Evolutionary conservation across 2,113 vertebrate genomes (phyloP).

Genomic region (Regulus satrapa): DNA sequence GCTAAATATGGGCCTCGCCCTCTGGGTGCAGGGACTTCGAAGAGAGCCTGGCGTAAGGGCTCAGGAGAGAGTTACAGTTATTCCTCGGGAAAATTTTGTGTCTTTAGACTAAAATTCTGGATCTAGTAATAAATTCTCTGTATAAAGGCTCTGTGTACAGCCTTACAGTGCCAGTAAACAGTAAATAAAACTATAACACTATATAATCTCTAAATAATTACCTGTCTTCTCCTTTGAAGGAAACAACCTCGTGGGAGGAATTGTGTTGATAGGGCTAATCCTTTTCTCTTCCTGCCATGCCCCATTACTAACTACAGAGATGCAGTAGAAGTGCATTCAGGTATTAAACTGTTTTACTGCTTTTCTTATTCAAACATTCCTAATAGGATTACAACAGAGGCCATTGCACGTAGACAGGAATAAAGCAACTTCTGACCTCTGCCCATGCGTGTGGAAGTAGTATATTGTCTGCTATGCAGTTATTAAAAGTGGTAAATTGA

Average conservation of each 20-base stretch:
- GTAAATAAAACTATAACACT: background rate
- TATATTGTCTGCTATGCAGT: background rate
- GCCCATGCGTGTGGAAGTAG: background rate
- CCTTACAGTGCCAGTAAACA: background rate
- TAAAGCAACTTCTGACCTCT: background rate
- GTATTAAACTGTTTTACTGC: background rate
- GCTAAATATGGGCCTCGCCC: background rate
- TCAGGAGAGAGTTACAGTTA: background rate
- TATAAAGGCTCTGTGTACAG: background rate
- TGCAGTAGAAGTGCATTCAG: background rate
- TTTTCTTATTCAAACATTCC: background rate
- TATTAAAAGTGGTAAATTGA: background rate
- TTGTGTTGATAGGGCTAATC: background rate
- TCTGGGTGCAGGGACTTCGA: background rate
- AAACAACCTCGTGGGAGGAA: background rate
- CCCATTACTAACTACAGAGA: background rate
- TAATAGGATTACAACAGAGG: background rate
- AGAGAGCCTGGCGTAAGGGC: background rate
- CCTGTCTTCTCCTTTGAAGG: background rate
- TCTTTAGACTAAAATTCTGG: background rate
- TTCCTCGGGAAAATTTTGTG: background rate
- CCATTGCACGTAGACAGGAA: background rate
- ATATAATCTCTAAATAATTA: background rate
- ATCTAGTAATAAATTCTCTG: background rate
- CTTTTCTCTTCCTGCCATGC: background rate